phyloP scores from a whole-genome alignment of 1,140 invertebrate species.

The Spodoptera frugiperda region DNA sequence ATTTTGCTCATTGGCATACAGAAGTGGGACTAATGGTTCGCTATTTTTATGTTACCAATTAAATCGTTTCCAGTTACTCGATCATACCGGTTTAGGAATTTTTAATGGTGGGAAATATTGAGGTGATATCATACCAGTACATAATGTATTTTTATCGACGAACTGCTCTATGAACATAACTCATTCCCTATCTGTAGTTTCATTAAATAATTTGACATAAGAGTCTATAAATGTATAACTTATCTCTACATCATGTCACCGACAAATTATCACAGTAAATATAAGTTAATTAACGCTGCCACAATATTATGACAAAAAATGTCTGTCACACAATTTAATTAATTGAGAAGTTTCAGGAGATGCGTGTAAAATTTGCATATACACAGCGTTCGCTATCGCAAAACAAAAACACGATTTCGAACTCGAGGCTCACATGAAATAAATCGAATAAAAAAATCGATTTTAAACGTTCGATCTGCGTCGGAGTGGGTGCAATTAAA shows the following conservation, averaged over 20 bases:
- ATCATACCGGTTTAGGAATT: constrained; percentile 16
- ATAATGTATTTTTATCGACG: too few relatives aligned
- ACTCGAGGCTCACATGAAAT: constrained; percentile 74
- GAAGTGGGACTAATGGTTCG: constrained; percentile 74
- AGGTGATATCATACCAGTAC: too few relatives aligned
- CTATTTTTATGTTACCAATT: constrained; percentile 81
- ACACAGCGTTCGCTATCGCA: constrained; percentile 79
- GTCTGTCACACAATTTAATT: constrained; percentile 72
- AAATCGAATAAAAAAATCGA: constrained; percentile 85
- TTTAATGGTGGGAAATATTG: constrained; percentile 28
- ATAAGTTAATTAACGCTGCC: constrained; percentile 37
- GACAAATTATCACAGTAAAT: constrained; percentile 10
- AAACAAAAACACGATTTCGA: constrained; percentile 78
- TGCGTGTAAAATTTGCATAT: constrained; percentile 85
- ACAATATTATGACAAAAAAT: constrained; percentile 25
- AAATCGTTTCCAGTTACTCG: constrained; percentile 66
- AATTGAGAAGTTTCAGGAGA: constrained; percentile 84
- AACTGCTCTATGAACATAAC: too few relatives aligned
- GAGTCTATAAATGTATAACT: background rate
- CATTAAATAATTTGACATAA: background rate
- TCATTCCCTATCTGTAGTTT: too few relatives aligned
- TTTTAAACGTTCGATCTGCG: constrained; percentile 84
- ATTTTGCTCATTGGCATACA: constrained; percentile 80
- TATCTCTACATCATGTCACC: background rate
- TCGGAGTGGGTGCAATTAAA: constrained; percentile 83